These are phyloP conservation scores for Spermophilus dauricus DNA, from an alignment of 2,113 vertebrate species.

Conservation along the genomic window DNA sequence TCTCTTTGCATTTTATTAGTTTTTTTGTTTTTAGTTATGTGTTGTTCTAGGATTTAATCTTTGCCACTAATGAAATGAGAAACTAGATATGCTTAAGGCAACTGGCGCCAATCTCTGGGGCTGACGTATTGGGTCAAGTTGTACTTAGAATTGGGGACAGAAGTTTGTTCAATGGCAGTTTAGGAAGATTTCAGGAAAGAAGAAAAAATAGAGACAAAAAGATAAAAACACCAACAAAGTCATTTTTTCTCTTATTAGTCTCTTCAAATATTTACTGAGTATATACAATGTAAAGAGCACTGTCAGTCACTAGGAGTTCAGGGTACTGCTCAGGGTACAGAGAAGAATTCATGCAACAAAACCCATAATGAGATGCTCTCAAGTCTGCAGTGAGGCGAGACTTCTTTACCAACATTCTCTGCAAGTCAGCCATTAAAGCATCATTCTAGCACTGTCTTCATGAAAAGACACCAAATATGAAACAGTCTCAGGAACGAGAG, in stretches of 20 bases:
- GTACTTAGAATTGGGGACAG: neutral
- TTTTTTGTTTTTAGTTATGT: neutral
- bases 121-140: neutral
- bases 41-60: constrained; percentile 1
- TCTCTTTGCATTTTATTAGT: neutral
- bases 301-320: neutral
- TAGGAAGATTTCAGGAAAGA: neutral
- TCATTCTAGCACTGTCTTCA: neutral
- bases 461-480: constrained; percentile 15
- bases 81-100: neutral
- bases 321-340: neutral
- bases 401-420: neutral
- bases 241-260: neutral
- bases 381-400: neutral
- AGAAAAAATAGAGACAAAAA: neutral
- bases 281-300: neutral
- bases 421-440: neutral
- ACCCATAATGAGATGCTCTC: neutral
- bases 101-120: neutral
- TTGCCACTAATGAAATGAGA: neutral
- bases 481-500: constrained; percentile 26
- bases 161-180: neutral
- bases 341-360: neutral
- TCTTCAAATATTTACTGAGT: neutral
- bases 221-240: neutral